A percentile compares a stretch with the other conserved stretches of the same genome.
These are phyloP conservation scores for Folsomia candida DNA, from an alignment of 2,888 invertebrate genomes.

Conservation along the genomic window DNA sequence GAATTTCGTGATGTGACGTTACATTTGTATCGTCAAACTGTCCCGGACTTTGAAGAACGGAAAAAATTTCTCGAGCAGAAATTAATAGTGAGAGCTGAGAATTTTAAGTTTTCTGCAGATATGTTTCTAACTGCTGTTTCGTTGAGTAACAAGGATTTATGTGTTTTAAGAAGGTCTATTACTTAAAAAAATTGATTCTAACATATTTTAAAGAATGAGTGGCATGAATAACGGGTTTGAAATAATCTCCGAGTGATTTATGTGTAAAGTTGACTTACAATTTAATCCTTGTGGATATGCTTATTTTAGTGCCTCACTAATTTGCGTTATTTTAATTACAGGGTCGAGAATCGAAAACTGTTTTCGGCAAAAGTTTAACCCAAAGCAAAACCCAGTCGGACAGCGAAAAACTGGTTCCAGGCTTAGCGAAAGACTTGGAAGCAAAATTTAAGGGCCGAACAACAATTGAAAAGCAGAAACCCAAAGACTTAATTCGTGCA, in stretches of 20 bases:
- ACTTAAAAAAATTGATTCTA: too few species aligned
- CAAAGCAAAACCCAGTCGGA: constrained; percentile 19
- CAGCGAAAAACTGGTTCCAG: constrained; percentile 56
- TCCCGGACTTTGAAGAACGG: constrained; percentile 78
- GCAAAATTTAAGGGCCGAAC: constrained; percentile 67
- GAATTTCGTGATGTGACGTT: constrained; percentile 81
- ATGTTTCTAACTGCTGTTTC: too few species aligned
- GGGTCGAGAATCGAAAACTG: constrained; percentile 44
- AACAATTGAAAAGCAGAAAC: constrained; percentile 67
- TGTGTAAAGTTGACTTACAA: too few species aligned
- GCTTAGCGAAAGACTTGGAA: constrained; percentile 71
- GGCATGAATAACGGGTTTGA: neutral
- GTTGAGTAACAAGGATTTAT: neutral
- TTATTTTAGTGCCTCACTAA: neutral
- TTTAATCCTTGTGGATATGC: neutral
- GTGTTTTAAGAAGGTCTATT: too few species aligned
- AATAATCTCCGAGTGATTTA: too few species aligned
- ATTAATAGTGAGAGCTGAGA: constrained; percentile 54
- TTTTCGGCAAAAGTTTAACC: constrained; percentile 22
- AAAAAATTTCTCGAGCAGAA: constrained; percentile 77
- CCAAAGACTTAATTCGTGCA: constrained; percentile 78
- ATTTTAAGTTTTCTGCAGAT: neutral
- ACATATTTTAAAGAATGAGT: neutral
- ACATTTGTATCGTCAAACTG: constrained; percentile 79
- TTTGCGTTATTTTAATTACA: constrained; percentile 15